A percentile compares a stretch with the other conserved stretches of the same genome.
phyloP scores from a whole-genome alignment of 2,797 vertebrate genomes.

The Hephaestus fuliginosus region DNA sequence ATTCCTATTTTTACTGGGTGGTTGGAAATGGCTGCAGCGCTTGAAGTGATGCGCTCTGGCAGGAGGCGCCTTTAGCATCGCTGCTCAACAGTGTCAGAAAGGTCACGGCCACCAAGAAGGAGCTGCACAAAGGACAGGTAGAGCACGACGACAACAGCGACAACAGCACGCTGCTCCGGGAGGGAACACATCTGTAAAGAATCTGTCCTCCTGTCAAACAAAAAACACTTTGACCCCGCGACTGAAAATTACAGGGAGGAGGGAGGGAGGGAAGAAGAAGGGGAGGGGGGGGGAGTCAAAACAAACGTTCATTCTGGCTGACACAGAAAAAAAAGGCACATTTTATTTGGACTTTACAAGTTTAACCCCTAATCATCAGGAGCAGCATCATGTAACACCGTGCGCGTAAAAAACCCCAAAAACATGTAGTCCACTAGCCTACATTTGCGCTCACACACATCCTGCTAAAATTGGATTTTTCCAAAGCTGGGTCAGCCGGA shows the following conservation, averaged over 20 bases:
- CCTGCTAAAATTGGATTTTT: conserved; percentile 70
- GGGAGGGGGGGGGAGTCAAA: no score
- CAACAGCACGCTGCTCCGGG: conserved; percentile 26
- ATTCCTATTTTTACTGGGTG: conserved; percentile 18
- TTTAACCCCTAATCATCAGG: conserved; percentile 13
- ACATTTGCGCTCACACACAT: conserved; percentile 58
- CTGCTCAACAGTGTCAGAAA: conserved; percentile 64
- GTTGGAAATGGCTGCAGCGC: conserved; percentile 40
- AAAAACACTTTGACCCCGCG: conserved; percentile 15
- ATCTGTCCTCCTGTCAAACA: conserved; percentile 31
- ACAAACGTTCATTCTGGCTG: background rate
- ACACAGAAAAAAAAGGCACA: conserved; percentile 1
- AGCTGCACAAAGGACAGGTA: conserved; percentile 68
- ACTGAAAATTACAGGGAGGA: background rate
- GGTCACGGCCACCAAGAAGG: conserved; percentile 70
- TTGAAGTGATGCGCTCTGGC: conserved; percentile 65
- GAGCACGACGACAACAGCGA: conserved; percentile 29
- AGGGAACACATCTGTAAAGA: conserved; percentile 36
- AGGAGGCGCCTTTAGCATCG: conserved; percentile 58
- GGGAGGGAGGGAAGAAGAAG: no score
- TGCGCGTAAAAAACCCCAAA: background rate
- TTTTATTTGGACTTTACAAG: conserved; percentile 27
- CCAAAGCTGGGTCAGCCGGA: conserved; percentile 79
- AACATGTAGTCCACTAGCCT: conserved; percentile 57
- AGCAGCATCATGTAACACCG: background rate